Conservation (phyloP, 2,888 invertebrate species). For the Hipparchia semele region DNA sequence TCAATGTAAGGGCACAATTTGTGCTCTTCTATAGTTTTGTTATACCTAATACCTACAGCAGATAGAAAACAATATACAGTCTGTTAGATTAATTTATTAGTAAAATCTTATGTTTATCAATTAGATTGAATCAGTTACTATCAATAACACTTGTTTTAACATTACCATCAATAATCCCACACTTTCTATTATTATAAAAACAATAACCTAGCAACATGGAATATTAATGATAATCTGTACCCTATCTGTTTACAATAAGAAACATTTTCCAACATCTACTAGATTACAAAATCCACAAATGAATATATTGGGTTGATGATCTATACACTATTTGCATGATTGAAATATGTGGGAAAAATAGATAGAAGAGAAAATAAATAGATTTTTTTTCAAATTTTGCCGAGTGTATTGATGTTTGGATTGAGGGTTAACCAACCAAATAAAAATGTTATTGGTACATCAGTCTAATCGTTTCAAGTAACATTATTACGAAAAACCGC, state of each 20-base stretch:
- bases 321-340: background rate
- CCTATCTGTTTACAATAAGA: conserved; percentile 7
- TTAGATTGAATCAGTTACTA: too few relatives aligned
- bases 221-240: background rate
- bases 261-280: background rate
- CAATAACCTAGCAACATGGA: conserved; percentile 21
- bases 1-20: too few relatives aligned
- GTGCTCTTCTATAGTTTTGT: too few relatives aligned
- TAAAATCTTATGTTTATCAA: too few relatives aligned
- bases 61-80: too few relatives aligned
- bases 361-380: background rate
- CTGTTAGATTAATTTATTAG: too few relatives aligned
- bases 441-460: conserved; percentile 36
- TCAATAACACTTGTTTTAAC: too few relatives aligned
- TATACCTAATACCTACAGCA: too few relatives aligned
- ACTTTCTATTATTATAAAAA: too few relatives aligned
- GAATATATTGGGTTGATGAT: background rate
- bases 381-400: conserved; percentile 9
- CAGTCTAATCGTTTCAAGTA: background rate
- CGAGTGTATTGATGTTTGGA: conserved; percentile 61
- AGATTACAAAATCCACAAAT: background rate
- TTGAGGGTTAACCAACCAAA: conserved; percentile 52
- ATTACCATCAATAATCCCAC: too few relatives aligned
- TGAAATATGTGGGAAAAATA: background rate
- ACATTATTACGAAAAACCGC: background rate